Evolutionary conservation across 2,888 invertebrate genomes (phyloP).

Genomic region (Taenaris catops): DNA sequence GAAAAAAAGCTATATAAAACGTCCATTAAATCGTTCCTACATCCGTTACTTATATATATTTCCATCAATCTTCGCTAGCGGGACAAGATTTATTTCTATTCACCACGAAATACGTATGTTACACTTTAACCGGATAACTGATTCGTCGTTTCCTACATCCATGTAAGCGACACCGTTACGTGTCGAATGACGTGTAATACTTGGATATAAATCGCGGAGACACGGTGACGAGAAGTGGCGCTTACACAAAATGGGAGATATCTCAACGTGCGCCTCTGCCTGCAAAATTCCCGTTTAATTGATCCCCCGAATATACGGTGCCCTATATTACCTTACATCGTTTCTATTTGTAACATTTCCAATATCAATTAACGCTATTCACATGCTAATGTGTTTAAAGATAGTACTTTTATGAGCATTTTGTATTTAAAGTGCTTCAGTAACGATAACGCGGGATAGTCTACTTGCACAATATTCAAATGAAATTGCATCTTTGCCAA

Average conservation of each 20-base stretch:
- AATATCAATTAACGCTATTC: slow-evolving; percentile 50
- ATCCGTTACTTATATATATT: too few species aligned
- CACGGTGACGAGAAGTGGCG: slow-evolving; percentile 65
- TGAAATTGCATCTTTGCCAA: slow-evolving; percentile 80
- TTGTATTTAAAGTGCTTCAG: slow-evolving; percentile 68
- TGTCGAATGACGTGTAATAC: slow-evolving; percentile 78
- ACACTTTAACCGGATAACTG: too few species aligned
- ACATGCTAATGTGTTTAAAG: slow-evolving; percentile 37
- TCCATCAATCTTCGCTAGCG: too few species aligned
- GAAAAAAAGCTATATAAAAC: too few species aligned
- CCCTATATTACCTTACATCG: slow-evolving; percentile 10
- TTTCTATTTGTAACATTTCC: slow-evolving; percentile 20
- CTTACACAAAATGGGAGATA: slow-evolving; percentile 66
- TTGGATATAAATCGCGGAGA: slow-evolving; percentile 69
- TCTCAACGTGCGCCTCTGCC: slow-evolving; percentile 34
- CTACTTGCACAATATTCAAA: slow-evolving; percentile 78
- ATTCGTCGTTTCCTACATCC: slow-evolving; percentile 33
- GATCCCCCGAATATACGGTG: slow-evolving; percentile 46
- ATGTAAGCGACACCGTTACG: slow-evolving; percentile 44
- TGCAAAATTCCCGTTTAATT: slow-evolving; percentile 65
- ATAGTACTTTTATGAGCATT: slow-evolving; percentile 63
- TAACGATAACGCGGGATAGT: slow-evolving; percentile 61
- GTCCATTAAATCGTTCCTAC: too few species aligned
- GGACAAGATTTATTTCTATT: too few species aligned
- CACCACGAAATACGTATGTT: too few species aligned